These are phyloP conservation scores for Myotis davidii DNA, from an alignment of 2,113 vertebrate genomes.

Conservation along the genomic window DNA sequence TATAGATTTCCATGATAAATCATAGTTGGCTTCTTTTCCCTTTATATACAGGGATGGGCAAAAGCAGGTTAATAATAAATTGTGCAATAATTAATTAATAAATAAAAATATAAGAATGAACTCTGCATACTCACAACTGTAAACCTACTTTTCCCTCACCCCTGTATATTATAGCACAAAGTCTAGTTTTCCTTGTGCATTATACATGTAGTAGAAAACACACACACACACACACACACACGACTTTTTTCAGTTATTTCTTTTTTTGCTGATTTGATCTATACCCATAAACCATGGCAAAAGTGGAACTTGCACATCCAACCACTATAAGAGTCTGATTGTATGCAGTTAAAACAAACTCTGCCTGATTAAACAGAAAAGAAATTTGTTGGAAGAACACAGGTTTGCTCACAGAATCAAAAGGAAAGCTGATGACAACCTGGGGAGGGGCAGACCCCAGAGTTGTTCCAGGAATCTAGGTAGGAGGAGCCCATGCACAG, in stretches of 20 bases:
- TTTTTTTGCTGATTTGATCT: conserved; percentile 29
- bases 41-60: background rate
- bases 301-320: conserved; percentile 20
- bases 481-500: background rate
- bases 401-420: background rate
- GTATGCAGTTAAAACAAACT: background rate
- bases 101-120: background rate
- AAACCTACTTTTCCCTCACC: background rate
- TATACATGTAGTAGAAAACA: background rate
- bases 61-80: background rate
- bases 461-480: background rate
- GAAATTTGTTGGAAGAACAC: background rate
- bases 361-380: conserved; percentile 1
- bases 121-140: background rate
- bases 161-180: background rate
- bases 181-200: background rate
- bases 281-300: background rate
- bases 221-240: background rate
- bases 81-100: background rate
- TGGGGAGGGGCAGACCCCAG: background rate
- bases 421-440: background rate
- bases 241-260: background rate
- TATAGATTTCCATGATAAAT: conserved; percentile 22
- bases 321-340: background rate
- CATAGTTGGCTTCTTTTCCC: conserved; percentile 33